Base-by-base conservation (phyloP, 2,888 invertebrate genomes). In the Lasioglossum oenotherae region DNA sequence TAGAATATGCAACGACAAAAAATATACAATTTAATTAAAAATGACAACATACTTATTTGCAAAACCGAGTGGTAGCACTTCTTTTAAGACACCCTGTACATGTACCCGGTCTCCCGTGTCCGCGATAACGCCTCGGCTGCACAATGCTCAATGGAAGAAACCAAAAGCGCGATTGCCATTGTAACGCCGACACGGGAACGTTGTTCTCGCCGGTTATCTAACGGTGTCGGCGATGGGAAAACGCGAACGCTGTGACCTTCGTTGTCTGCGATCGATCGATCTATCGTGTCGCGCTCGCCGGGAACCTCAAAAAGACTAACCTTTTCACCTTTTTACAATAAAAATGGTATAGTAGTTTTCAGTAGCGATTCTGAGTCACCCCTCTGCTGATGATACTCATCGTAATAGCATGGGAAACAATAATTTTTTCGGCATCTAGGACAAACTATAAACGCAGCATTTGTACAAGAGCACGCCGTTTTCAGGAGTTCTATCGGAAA, bases 141-240 rank as follows among this genome's bases (percentile, higher is more conserved):
- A 80, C 88, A 73, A 80, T 84, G 82, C 73, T 80, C 87, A 90
- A 88, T 85, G 77, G 90, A 90, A 85, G 89, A 88, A 90, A 90
- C 81, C 73, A 88, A 90, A 88, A 90, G 90, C 87, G 87, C 87
- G 90, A 89, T 90, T 85, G 85, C 87, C 72, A 76, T 87, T 89
- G 73, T 86, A 84, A 81, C 76, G 74, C 71, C 71, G 79, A 75
- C 82, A 84, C 74, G 80, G 86, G 74, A 87, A 87, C 80, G 75
- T 84, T 85, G 77, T 81, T 81, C 84, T 80, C 83, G 60, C 71
- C 74, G 44, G 83, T 88, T 89, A 87, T 88, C 82, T 77, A 83
- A 38, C 75, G 64, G 64, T 14, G 81, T 35, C 27, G 77, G 44
- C 49, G 74, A 38, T 38, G 77, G 67, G 27, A 72, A 77, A 71